Base-by-base conservation (phyloP, 1,140 invertebrate species). In the Drosophila parabipectinata region DNA sequence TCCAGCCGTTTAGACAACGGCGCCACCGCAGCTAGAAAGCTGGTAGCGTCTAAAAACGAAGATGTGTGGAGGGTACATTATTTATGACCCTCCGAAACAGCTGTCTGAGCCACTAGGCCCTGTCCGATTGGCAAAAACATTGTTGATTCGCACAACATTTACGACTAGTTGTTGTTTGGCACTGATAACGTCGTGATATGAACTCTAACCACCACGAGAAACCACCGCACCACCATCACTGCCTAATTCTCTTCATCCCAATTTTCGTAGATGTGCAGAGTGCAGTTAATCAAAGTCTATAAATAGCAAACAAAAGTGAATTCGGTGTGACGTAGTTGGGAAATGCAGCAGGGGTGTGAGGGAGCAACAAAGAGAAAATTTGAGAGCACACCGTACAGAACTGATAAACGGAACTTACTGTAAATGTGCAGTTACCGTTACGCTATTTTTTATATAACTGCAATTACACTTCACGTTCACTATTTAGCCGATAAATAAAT, bases 301-400 rank as follows among this genome's bases (percentile, higher is more conserved):
- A 74, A 84, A 84, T 84, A 84, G 81, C 73, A 74, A 80, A 73
- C 57, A 69, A 71, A 87, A 74, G 73, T 87, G 71, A 82, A 87
- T 78, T 77, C 54, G 61, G 63, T 30, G 39, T 69, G 67, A 85
- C 75, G 81, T 74, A 71, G 55, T 71, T 15, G 55, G 45, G 39
- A 63, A 56, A 37, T 57, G 28, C 30, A 48, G 53, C 28, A 32
- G 21, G 56, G 52, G 18, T 47, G 51, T 60, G 30, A 24, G 54
- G 57, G 28, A 69, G 28, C 47, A 59, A 64, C 60, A 73, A 52
- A 76, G 60, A 69, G 39, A 58, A 34, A 53, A 47, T 37, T 32
- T 18, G 34, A 30, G 44, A 53, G 32, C 50, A n/a, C 12, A 18
- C 14, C 5, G 41, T 44, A 52, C 63, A 52, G 34, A 63, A 59